These are phyloP conservation scores for Subanguina moxae DNA, from an alignment of 1,140 invertebrate species.

Conservation along the genomic window DNA sequence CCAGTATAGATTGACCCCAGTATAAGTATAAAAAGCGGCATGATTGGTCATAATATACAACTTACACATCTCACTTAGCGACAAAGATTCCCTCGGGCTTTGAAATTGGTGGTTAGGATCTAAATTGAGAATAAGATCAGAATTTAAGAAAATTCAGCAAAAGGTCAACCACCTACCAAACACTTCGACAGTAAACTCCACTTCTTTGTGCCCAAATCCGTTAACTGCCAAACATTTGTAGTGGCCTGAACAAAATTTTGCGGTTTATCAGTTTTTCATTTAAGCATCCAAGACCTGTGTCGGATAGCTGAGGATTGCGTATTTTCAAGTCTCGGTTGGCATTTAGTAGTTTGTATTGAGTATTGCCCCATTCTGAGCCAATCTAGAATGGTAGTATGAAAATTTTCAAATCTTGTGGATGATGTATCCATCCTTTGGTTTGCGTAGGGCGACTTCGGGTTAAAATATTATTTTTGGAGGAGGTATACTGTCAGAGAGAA, in stretches of 20 bases:
- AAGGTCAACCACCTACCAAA: constrained; percentile 11
- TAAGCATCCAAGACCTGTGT: constrained; percentile 11
- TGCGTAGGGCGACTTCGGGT: too few relatives aligned
- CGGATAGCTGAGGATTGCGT: constrained; percentile 15
- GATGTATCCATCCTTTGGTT: background rate
- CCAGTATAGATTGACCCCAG: too few relatives aligned
- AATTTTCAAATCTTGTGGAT: background rate
- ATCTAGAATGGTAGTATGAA: background rate
- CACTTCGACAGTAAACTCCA: constrained; percentile 30
- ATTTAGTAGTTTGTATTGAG: constrained; percentile 18
- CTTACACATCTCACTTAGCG: constrained; percentile 2
- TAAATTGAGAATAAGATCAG: background rate
- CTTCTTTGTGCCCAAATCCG: constrained; percentile 22
- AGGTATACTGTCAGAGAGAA: too few relatives aligned
- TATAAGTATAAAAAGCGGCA: too few relatives aligned
- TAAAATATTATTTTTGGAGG: too few relatives aligned
- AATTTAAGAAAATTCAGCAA: background rate
- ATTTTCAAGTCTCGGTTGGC: constrained; percentile 25
- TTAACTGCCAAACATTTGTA: constrained; percentile 29
- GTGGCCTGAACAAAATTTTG: background rate
- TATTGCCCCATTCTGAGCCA: constrained; percentile 15
- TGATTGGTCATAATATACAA: background rate
- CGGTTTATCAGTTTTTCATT: background rate
- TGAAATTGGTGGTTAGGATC: background rate
- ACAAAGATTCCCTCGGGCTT: constrained; percentile 4